These are phyloP conservation scores for Gopherus flavomarginatus DNA, from an alignment of 2,113 vertebrate genomes.

Conservation along the genomic window DNA sequence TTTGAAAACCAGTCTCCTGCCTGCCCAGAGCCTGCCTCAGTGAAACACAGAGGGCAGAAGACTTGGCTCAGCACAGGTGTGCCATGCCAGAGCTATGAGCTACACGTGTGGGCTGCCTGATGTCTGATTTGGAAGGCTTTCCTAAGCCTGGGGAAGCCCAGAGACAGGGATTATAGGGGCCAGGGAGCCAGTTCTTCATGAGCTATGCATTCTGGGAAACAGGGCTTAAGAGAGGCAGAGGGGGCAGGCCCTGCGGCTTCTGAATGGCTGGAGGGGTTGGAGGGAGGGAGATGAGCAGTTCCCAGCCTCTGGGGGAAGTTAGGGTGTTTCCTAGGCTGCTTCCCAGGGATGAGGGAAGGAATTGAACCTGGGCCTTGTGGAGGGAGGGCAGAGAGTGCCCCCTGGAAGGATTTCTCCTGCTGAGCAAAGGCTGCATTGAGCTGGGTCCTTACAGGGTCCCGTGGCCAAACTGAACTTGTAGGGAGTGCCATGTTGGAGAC, in stretches of 20 bases:
- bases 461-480: neutral
- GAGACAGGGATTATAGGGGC: slow-evolving; percentile 2
- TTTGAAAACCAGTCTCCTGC: neutral
- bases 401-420: neutral
- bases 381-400: neutral
- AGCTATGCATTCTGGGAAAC: neutral
- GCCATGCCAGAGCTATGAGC: slow-evolving; percentile 49
- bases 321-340: neutral
- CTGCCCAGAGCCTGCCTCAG: rapidly evolving
- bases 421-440: neutral
- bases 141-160: slow-evolving; percentile 47
- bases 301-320: neutral
- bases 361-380: neutral
- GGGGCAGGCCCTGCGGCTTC: neutral
- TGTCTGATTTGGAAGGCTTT: slow-evolving; percentile 28
- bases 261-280: slow-evolving; percentile 4
- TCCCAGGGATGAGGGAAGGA: neutral
- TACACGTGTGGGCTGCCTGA: slow-evolving; percentile 21
- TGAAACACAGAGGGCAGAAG: neutral
- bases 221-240: neutral
- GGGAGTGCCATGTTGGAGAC: neutral
- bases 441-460: neutral
- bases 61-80: neutral
- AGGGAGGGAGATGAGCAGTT: too few relatives aligned
- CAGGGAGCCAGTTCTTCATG: neutral